These are phyloP conservation scores for Melanargia galathea DNA, from an alignment of 2,888 invertebrate species.

Conservation along the genomic window DNA sequence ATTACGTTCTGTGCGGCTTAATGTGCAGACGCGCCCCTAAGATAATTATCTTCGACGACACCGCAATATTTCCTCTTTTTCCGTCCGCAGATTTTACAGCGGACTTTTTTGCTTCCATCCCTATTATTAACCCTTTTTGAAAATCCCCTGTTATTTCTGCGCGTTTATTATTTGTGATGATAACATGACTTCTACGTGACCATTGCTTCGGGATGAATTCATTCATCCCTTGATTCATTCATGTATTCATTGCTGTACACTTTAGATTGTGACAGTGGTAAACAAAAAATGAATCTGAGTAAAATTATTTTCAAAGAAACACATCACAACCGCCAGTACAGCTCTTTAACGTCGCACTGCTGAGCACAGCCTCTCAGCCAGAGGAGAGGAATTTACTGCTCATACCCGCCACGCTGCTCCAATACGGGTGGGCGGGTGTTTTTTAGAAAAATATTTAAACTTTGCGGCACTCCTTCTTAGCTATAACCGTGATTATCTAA, in stretches of 20 bases:
- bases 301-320: too few relatives aligned
- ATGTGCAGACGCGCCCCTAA: slow-evolving; percentile 15
- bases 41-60: slow-evolving; percentile 20
- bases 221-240: neutral
- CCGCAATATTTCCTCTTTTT: slow-evolving; percentile 10
- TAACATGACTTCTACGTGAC: slow-evolving; percentile 2
- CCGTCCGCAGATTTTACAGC: slow-evolving; percentile 7
- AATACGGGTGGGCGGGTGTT: too few relatives aligned
- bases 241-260: neutral
- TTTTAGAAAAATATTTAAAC: too few relatives aligned
- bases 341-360: too few relatives aligned
- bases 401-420: too few relatives aligned
- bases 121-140: slow-evolving; percentile 10
- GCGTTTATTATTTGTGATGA: slow-evolving; percentile 5
- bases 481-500: too few relatives aligned
- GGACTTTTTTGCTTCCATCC: slow-evolving; percentile 6
- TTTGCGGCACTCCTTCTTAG: too few relatives aligned
- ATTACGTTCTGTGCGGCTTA: slow-evolving; percentile 12
- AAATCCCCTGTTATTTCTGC: slow-evolving; percentile 11
- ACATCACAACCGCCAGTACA: too few relatives aligned
- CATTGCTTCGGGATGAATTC: slow-evolving; percentile 7
- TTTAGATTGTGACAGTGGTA: neutral
- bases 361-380: too few relatives aligned
- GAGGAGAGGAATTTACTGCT: too few relatives aligned
- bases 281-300: too few relatives aligned